phyloP scores from a whole-genome alignment of 2,888 invertebrate genomes.

The Celastrina argiolus region DNA sequence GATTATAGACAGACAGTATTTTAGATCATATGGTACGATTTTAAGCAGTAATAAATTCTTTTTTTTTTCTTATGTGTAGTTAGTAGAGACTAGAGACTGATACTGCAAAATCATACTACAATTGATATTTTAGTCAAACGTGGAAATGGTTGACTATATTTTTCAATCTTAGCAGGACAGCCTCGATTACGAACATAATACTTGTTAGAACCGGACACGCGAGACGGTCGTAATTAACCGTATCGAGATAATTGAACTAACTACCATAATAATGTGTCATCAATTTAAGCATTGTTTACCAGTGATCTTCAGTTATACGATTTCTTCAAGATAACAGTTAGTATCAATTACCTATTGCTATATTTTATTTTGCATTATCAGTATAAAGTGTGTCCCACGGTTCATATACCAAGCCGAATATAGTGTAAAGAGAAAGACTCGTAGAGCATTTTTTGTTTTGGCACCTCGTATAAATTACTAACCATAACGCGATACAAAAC shows the following conservation, averaged over 20 bases:
- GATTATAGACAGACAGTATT: neutral
- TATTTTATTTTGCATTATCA: neutral
- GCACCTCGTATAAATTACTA: too few species aligned
- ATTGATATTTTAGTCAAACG: too few species aligned
- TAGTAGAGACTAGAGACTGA: neutral
- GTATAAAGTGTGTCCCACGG: too few species aligned
- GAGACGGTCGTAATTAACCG: neutral
- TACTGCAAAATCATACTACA: too few species aligned
- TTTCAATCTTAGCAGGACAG: neutral
- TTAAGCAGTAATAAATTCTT: too few species aligned
- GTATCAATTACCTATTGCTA: too few species aligned
- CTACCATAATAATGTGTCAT: constrained; percentile 6
- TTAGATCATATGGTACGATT: neutral
- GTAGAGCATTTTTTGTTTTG: too few species aligned
- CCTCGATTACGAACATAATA: constrained; percentile 5
- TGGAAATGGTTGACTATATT: neutral
- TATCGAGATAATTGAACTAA: constrained; percentile 6
- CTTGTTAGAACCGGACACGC: constrained; percentile 4
- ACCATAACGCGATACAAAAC: too few species aligned
- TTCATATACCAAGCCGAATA: too few species aligned
- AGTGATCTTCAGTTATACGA: neutral
- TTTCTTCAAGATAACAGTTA: neutral
- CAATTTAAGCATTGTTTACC: constrained; percentile 1
- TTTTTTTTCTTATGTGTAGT: too few species aligned
- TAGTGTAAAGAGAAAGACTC: too few species aligned